Percentiles rank a stretch among this genome's conserved stretches.
phyloP scores from a whole-genome alignment of 2,113 vertebrate genomes.

The Perca schrenkii region DNA sequence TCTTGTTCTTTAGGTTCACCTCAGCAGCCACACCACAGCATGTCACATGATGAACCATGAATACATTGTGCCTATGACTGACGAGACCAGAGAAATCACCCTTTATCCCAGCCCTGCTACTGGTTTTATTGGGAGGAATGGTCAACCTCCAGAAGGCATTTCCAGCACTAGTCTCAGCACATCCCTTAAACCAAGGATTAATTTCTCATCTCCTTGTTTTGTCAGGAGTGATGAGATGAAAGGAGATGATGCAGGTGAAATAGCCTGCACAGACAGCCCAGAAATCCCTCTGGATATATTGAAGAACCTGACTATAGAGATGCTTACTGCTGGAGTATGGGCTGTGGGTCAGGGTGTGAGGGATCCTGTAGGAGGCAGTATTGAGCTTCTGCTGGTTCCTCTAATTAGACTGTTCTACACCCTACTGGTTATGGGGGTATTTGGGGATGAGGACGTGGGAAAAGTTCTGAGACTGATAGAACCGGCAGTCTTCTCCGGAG shows the following conservation, averaged over 20 bases:
- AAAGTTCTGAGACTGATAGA: constrained; percentile 90
- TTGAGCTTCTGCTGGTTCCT: constrained; percentile 93
- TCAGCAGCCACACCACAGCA: constrained; percentile 89
- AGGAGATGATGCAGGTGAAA: constrained; percentile 32
- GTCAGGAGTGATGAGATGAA: constrained; percentile 75
- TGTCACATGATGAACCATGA: constrained; percentile 93
- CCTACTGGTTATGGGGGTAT: constrained; percentile 91
- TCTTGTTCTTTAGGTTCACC: constrained; percentile 83
- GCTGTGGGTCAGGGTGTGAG: constrained; percentile 87
- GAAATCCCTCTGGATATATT: constrained; percentile 91
- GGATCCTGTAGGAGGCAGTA: constrained; percentile 93
- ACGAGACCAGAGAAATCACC: constrained; percentile 89
- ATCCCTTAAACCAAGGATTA: constrained; percentile 90
- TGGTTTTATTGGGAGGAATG: background rate
- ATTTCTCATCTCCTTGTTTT: constrained; percentile 90
- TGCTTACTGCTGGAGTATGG: constrained; percentile 90
- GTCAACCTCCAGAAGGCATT: constrained; percentile 32
- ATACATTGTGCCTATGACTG: constrained; percentile 95
- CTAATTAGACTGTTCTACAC: constrained; percentile 92
- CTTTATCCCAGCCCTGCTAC: constrained; percentile 81
- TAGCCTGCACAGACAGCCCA: constrained; percentile 87
- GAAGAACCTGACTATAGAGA: constrained; percentile 90
- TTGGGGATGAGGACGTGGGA: constrained; percentile 89
- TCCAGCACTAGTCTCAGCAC: constrained; percentile 85
- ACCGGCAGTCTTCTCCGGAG: constrained; percentile 86